Evolutionary conservation across 1,140 invertebrate species (phyloP).

Genomic region (Sinonovacula constricta): DNA sequence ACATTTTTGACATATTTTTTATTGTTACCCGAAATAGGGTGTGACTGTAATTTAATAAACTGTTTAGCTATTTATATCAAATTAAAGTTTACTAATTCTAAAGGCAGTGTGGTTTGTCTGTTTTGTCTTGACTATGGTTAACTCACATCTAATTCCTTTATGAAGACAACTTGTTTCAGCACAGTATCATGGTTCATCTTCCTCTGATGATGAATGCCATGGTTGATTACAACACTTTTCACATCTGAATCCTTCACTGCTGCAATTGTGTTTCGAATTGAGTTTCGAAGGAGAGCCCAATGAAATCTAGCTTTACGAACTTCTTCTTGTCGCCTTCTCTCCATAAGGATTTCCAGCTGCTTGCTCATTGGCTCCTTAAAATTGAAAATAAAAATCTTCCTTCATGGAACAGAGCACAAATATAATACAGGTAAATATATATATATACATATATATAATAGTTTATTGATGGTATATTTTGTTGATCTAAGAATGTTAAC

Average conservation of each 20-base stretch:
- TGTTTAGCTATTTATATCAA: too few species aligned
- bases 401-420: neutral
- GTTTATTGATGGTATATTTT: neutral
- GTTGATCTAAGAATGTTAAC: neutral
- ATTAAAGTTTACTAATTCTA: too few species aligned
- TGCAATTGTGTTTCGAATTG: constrained; percentile 64
- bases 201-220: constrained; percentile 74
- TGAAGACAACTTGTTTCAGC: constrained; percentile 67
- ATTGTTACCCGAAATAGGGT: too few species aligned
- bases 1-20: too few species aligned
- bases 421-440: neutral
- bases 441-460: neutral
- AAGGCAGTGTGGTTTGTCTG: too few species aligned
- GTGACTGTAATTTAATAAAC: too few species aligned
- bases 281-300: constrained; percentile 70
- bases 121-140: too few species aligned
- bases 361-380: constrained; percentile 50
- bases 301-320: constrained; percentile 61
- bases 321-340: constrained; percentile 58
- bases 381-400: neutral
- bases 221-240: constrained; percentile 65
- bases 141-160: constrained; percentile 67
- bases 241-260: constrained; percentile 66
- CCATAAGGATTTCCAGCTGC: constrained; percentile 64
- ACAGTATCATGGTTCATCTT: constrained; percentile 67